Percentiles rank a stretch among this genome's conserved stretches.
phyloP scores from a whole-genome alignment of 2,113 vertebrate genomes.

The Cheirogaleus medius region DNA sequence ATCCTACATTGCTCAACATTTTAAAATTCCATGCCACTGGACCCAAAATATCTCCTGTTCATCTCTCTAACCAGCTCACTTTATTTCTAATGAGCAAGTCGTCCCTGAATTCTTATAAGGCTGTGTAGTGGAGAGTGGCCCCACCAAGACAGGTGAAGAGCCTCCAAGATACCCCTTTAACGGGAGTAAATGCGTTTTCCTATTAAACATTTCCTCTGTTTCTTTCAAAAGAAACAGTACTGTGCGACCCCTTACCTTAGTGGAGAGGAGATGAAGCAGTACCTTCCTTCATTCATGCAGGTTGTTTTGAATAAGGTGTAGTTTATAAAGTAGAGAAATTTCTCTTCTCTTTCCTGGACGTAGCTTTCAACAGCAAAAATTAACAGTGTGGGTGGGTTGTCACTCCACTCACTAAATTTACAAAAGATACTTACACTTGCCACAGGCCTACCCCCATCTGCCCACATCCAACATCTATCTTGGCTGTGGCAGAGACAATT shows the following conservation, averaged over 20 bases:
- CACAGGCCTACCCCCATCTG: not conserved
- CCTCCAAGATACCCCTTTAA: not conserved
- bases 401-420: not conserved
- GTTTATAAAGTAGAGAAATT: not conserved
- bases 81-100: not conserved
- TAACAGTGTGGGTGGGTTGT: not conserved
- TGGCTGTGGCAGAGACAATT: not conserved
- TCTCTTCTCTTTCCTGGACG: not conserved
- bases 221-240: not conserved
- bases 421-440: not conserved
- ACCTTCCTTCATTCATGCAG: not conserved
- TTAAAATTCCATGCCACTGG: not conserved
- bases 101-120: not conserved
- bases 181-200: not conserved
- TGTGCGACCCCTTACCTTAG: not conserved
- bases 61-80: not conserved
- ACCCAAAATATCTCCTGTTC: not conserved
- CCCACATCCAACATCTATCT: not conserved
- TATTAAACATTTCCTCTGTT: not conserved
- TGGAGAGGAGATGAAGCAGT: not conserved
- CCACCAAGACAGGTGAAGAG: not conserved
- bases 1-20: constrained; percentile 21
- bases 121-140: not conserved
- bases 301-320: not conserved
- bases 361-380: not conserved